phyloP scores from a whole-genome alignment of 2,113 vertebrate species.

The Sturnus vulgaris region DNA sequence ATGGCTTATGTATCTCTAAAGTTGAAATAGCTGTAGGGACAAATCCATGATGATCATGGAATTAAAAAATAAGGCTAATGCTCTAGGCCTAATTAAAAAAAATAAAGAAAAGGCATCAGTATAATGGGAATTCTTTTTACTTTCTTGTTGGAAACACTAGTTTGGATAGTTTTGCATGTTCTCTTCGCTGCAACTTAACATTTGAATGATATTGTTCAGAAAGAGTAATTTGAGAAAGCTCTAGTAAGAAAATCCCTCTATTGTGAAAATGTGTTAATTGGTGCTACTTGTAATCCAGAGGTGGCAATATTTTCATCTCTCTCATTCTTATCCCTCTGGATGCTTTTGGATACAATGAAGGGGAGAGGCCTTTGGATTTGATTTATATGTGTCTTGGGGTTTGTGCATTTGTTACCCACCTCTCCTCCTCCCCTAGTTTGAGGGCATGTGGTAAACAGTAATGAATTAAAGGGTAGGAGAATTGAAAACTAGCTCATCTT shows the following conservation, averaged over 20 bases:
- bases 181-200: neutral
- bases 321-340: neutral
- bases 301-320: slow-evolving; percentile 40
- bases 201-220: slow-evolving; percentile 34
- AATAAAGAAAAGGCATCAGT: neutral
- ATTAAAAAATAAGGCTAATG: neutral
- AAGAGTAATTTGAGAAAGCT: neutral
- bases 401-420: neutral
- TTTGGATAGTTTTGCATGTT: neutral
- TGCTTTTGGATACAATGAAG: neutral
- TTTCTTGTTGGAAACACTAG: neutral
- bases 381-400: neutral
- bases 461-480: slow-evolving; percentile 2
- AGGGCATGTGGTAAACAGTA: neutral
- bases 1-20: neutral
- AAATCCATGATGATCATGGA: neutral
- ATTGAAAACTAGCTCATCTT: neutral
- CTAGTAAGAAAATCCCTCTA: neutral
- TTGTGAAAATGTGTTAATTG: slow-evolving; percentile 39
- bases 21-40: neutral
- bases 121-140: neutral
- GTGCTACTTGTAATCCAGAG: slow-evolving; percentile 19
- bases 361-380: neutral
- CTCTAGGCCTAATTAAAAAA: neutral
- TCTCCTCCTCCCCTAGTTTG: neutral